Evolutionary conservation across 2,888 invertebrate genomes (phyloP).

Genomic region (Halocaridina rubra): DNA sequence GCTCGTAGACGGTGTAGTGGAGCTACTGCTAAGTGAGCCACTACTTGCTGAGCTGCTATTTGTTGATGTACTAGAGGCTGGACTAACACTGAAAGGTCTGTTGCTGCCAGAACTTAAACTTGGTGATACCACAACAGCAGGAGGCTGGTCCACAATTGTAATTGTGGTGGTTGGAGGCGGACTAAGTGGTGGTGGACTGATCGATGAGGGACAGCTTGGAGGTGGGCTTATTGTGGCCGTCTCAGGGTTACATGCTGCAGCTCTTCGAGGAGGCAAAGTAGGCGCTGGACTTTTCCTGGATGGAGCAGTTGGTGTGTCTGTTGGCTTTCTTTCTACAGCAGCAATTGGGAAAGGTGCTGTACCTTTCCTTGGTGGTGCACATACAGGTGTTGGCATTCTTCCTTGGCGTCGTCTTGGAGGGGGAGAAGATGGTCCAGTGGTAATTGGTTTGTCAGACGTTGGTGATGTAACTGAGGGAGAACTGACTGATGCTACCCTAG

Average conservation of each 20-base stretch:
- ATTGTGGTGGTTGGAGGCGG: constrained; percentile 36
- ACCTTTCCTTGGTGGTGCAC: constrained; percentile 10
- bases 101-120: neutral
- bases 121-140: constrained; percentile 33
- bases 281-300: constrained; percentile 4
- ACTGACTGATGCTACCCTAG: neutral
- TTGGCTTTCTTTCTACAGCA: neutral
- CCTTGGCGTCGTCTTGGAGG: constrained; percentile 12
- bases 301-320: neutral
- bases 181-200: constrained; percentile 1
- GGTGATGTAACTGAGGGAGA: neutral
- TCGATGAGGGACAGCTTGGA: constrained; percentile 33
- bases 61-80: constrained; percentile 50
- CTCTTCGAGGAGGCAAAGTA: neutral
- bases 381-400: constrained; percentile 18
- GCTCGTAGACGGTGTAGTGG: constrained; percentile 53
- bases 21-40: constrained; percentile 39
- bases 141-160: constrained; percentile 33
- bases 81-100: constrained; percentile 57
- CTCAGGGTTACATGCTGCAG: neutral
- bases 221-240: constrained; percentile 48
- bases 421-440: neutral
- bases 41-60: constrained; percentile 50
- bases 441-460: neutral
- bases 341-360: neutral